Conservation (phyloP, 2,797 vertebrate species). For the Thunnus albacares region DNA sequence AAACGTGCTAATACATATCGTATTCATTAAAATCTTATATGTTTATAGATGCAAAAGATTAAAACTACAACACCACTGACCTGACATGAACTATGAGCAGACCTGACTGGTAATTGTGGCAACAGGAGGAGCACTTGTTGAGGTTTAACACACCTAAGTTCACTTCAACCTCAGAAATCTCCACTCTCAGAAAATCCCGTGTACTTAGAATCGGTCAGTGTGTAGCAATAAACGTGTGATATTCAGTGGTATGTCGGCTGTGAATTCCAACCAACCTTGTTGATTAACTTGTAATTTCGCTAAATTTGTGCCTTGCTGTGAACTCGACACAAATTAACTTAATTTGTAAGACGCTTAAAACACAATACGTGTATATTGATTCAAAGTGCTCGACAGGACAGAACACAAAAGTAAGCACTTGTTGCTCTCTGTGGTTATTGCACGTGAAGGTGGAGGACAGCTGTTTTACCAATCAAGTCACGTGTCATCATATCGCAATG, state of each 20-base stretch:
- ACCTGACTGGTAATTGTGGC: no score
- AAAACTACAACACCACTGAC: no score
- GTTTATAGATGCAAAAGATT: no score
- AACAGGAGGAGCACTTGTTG: background rate
- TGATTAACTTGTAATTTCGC: no score
- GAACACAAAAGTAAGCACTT: background rate
- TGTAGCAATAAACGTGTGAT: background rate
- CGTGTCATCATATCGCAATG: background rate
- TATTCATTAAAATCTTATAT: no score
- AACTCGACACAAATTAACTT: no score
- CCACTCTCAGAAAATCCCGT: background rate
- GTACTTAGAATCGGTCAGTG: background rate
- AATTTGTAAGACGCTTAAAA: background rate
- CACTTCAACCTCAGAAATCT: background rate
- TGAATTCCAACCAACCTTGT: no score
- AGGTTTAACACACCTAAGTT: background rate
- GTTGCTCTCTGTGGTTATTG: constrained; percentile 4
- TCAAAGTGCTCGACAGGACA: background rate
- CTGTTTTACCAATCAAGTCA: background rate
- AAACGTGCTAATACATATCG: no score
- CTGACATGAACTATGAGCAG: no score
- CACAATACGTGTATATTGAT: background rate
- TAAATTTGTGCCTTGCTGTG: no score
- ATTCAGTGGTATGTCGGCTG: no score
- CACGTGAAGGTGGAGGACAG: background rate